Evolutionary conservation across 2,888 invertebrate species (phyloP), one percentile per base, ranked within the genome.

Genomic region (Eupithecia abbreviata): DNA sequence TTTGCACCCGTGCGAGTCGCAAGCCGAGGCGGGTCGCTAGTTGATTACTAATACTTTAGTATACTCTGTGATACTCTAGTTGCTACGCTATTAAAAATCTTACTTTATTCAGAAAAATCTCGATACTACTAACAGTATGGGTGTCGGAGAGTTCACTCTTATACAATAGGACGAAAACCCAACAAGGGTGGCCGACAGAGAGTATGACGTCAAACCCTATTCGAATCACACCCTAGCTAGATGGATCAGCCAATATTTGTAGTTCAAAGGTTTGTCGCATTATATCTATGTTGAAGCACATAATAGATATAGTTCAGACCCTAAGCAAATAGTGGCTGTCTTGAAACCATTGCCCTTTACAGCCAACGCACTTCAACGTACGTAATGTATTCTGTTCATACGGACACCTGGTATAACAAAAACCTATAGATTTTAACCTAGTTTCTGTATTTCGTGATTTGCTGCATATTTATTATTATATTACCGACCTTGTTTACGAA

Each of bases 321-420:
- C 75, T 78, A 10, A 43, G 71, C 71, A 81, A 81, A 80, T 77
- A 80, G 77, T 75, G 55, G 58, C 76, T 41, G 30, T 10, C 58
- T 47, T 69, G 70, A 74, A 41, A 74, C 77, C 58, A 72, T 67
- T 70, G 55, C 71, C 49, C 70, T 66, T 12, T 47, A 67, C 70
- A 66, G 30, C 7, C 55, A 55, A 70, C 13, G 58, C 18, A 41
- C 65, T 65, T 41, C 41, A 41, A 13, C 13, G 12, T 30, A 13
- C 13, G 12, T 30, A 66, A 66, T 66, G 15, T 66, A 42, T 42
- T 66, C 18, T 10, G 4, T 18, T 58, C 58, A 58, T 18, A 18
- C n/a, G 18, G 18, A 18, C 15, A 58, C 58, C 58, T 10, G 18
- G 18, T 18, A 58, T 18, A 58, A 3, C 58, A 18, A 9, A 58